phyloP scores from a whole-genome alignment of 2,888 invertebrate species.

The Oscheius sp. region DNA sequence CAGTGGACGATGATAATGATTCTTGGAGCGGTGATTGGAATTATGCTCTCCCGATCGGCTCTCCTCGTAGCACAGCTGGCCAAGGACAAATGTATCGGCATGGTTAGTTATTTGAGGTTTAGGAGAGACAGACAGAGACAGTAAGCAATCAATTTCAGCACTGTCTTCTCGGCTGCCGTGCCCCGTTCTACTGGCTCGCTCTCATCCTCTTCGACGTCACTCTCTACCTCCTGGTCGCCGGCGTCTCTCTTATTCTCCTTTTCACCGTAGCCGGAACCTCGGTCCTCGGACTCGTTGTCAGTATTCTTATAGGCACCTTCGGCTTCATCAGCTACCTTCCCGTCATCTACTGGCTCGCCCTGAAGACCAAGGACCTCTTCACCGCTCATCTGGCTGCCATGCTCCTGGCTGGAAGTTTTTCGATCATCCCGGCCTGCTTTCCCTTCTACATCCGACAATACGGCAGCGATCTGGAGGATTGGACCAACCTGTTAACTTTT shows the following conservation, averaged over 20 bases:
- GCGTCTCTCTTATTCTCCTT: slow-evolving; percentile 11
- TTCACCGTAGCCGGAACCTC: neutral
- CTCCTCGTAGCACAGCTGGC: slow-evolving; percentile 8
- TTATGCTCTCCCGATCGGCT: slow-evolving; percentile 2
- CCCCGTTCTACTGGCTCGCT: slow-evolving; percentile 16
- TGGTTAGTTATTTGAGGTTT: neutral
- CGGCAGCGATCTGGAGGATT: slow-evolving; percentile 17
- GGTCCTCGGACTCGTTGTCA: neutral
- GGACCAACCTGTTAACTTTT: neutral
- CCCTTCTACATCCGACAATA: slow-evolving; percentile 14
- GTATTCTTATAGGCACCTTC: neutral
- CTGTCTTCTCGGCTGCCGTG: slow-evolving; percentile 23
- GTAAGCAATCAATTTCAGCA: neutral
- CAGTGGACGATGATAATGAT: slow-evolving; percentile 14
- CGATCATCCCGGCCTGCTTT: slow-evolving; percentile 18
- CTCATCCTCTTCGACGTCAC: neutral
- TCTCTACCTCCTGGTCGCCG: slow-evolving; percentile 2
- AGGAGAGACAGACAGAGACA: too few relatives aligned
- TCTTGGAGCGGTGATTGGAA: neutral
- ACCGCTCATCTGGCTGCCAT: neutral
- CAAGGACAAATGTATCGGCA: slow-evolving; percentile 19
- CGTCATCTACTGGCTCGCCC: slow-evolving; percentile 18
- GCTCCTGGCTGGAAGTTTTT: neutral
- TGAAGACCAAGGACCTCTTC: neutral
- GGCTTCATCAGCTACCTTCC: slow-evolving; percentile 24